Percentiles rank a stretch among this genome's conserved stretches.
Conservation (phyloP, 2,797 vertebrate species). For the Emys orbicularis region DNA sequence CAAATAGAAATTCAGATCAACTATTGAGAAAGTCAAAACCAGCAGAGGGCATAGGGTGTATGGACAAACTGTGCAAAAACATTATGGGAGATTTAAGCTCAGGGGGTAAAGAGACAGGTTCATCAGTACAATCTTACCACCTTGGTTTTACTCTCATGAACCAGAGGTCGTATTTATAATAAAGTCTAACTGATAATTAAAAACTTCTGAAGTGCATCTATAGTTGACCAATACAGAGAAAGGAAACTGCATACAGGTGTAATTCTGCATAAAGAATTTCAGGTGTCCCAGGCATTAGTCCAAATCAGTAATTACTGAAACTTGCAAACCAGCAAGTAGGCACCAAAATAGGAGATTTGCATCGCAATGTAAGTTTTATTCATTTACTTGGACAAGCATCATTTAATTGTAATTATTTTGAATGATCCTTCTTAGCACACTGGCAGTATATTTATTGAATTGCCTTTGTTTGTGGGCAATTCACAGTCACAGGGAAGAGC, state of each 20-base stretch:
- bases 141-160: not conserved
- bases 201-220: not conserved
- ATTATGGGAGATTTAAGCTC: not conserved
- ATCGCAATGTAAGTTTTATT: slow-evolving; percentile 33
- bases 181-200: not conserved
- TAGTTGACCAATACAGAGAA: slow-evolving; percentile 7
- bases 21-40: slow-evolving; percentile 20
- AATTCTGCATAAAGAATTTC: no score
- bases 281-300: not conserved
- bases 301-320: not conserved
- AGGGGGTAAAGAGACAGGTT: not conserved
- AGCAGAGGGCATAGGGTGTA: not conserved
- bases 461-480: not conserved
- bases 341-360: slow-evolving; percentile 32
- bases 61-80: slow-evolving; percentile 3
- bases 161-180: not conserved
- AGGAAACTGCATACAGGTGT: not conserved
- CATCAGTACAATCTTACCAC: not conserved
- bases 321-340: slow-evolving; percentile 27
- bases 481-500: not conserved
- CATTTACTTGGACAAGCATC: slow-evolving; percentile 18
- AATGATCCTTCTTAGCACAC: not conserved
- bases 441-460: slow-evolving; percentile 46
- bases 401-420: slow-evolving; percentile 30
- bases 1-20: not conserved